These are phyloP conservation scores for Theocolax elegans DNA, from an alignment of 1,140 invertebrate species.

Conservation along the genomic window DNA sequence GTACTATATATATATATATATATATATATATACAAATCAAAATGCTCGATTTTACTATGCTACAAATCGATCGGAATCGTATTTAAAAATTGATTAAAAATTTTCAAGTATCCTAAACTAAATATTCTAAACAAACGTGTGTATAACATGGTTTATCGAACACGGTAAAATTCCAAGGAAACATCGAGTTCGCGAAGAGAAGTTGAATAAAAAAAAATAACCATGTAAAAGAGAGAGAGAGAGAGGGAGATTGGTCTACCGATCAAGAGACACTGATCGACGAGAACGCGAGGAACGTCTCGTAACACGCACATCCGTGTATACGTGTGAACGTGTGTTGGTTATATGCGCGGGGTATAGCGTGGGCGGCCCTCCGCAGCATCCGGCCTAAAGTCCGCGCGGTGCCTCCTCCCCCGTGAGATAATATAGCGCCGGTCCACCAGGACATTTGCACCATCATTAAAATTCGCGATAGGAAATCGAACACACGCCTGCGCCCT, in stretches of 20 bases:
- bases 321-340: not conserved
- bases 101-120: too few relatives aligned
- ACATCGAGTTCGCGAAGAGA: not conserved
- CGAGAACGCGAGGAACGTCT: conserved; percentile 25
- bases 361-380: conserved; percentile 61
- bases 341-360: conserved; percentile 40
- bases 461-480: conserved; percentile 69
- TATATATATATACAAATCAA: too few relatives aligned
- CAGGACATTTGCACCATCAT: conserved; percentile 68
- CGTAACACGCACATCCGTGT: not conserved
- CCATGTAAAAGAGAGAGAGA: not conserved
- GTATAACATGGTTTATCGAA: too few relatives aligned
- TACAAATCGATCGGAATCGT: too few relatives aligned
- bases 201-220: not conserved
- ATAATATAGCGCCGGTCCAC: conserved; percentile 66
- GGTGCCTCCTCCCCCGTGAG: conserved; percentile 45
- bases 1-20: too few relatives aligned
- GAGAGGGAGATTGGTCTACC: not conserved
- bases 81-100: too few relatives aligned
- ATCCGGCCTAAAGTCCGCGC: conserved; percentile 64
- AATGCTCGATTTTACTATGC: too few relatives aligned
- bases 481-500: conserved; percentile 57
- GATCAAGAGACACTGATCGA: conserved; percentile 39
- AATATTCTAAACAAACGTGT: too few relatives aligned
- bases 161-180: conserved; percentile 1